These are phyloP conservation scores for Trissonchulus latispiculum DNA, from an alignment of 2,888 invertebrate species.

Conservation along the genomic window DNA sequence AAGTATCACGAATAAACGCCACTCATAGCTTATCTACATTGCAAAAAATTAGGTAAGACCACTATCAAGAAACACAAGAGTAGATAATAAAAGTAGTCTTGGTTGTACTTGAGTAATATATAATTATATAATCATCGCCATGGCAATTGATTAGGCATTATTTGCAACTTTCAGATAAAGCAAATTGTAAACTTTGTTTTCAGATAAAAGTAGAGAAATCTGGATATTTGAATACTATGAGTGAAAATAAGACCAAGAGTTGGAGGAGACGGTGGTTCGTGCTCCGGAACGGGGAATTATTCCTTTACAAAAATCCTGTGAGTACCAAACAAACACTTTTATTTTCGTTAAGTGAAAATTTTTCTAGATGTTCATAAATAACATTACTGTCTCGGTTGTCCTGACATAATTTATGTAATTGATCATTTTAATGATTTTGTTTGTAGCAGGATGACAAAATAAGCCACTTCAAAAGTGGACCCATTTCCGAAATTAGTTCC, in stretches of 20 bases:
- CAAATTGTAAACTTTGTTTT: conserved; percentile 49
- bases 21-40: no score
- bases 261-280: conserved; percentile 95
- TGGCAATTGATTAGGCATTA: no score
- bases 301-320: conserved; percentile 84
- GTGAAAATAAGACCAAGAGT: conserved; percentile 79
- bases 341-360: conserved; percentile 40
- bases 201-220: conserved; percentile 60
- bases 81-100: no score
- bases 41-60: no score
- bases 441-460: conserved; percentile 52
- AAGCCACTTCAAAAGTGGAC: not conserved
- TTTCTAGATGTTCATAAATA: conserved; percentile 50
- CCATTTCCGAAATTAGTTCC: conserved; percentile 8
- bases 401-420: conserved; percentile 49
- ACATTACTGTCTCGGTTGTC: not conserved
- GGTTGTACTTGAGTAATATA: no score
- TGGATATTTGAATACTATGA: conserved; percentile 76
- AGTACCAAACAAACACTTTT: conserved; percentile 23
- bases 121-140: no score
- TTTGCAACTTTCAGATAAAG: no score
- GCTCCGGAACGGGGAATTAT: conserved; percentile 76
- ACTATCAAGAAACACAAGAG: no score
- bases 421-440: conserved; percentile 6
- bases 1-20: no score